A percentile compares a stretch with the other conserved stretches of the same genome.
Evolutionary conservation across 1,140 invertebrate species (phyloP).

Genomic region (Meloidogyne exigua): DNA sequence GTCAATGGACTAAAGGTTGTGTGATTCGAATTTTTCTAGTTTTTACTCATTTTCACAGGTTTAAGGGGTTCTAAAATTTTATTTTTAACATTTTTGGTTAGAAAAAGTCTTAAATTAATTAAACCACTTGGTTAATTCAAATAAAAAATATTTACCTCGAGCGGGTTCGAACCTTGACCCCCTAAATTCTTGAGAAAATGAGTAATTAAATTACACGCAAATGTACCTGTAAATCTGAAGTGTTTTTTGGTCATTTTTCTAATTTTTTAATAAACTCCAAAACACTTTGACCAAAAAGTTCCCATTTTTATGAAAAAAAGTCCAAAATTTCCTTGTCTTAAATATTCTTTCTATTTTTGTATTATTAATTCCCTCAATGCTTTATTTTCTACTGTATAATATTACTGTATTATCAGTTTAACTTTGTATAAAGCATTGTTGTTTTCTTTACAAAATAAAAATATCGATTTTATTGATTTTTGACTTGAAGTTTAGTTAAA

Average conservation of each 20-base stretch:
- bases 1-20: background rate
- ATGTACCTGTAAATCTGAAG: background rate
- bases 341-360: background rate
- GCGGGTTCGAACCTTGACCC: background rate
- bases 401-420: background rate
- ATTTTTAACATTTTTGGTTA: no score
- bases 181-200: background rate
- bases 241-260: background rate
- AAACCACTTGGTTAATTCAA: background rate
- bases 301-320: background rate
- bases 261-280: background rate
- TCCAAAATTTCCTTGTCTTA: background rate
- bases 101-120: background rate
- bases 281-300: background rate
- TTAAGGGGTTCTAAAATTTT: background rate
- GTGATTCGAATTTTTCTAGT: background rate
- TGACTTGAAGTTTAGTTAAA: no score
- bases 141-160: background rate
- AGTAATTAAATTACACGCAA: background rate
- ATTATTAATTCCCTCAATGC: background rate
- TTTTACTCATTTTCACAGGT: background rate
- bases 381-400: background rate
- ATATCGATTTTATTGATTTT: no score
- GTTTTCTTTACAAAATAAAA: no score
- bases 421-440: background rate